Evolutionary conservation across 2,113 vertebrate species (phyloP).

Genomic region (Phaetusa simplex): DNA sequence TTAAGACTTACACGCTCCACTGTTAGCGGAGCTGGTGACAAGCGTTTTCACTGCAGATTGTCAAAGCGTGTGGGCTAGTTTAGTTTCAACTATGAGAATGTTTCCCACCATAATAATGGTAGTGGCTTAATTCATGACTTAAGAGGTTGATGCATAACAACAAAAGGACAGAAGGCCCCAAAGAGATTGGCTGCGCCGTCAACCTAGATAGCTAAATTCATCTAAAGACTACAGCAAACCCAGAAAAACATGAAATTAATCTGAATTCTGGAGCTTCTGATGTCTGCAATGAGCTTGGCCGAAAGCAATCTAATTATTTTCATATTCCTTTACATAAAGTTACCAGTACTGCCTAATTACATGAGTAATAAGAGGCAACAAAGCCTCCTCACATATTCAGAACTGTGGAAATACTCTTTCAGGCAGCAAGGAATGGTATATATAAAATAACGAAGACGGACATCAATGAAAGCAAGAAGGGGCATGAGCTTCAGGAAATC

Average conservation of each 20-base stretch:
- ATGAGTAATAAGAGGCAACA: constrained; percentile 49
- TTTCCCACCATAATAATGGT: neutral
- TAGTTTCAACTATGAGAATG: neutral
- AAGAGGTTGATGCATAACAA: neutral
- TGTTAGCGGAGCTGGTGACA: neutral
- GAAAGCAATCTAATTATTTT: constrained; percentile 39
- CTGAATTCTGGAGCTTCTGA: neutral
- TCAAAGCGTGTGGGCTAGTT: neutral
- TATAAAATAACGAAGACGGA: constrained; percentile 19
- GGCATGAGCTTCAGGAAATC: neutral
- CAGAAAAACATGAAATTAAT: neutral
- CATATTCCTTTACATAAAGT: constrained; percentile 46
- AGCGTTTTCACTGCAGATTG: neutral
- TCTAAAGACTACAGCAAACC: neutral
- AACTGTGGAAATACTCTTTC: neutral
- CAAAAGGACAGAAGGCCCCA: neutral
- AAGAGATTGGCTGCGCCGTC: neutral
- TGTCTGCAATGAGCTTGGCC: neutral
- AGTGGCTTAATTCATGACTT: neutral
- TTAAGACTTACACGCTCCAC: neutral
- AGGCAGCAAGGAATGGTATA: neutral
- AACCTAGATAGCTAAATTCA: neutral
- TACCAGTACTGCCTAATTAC: constrained; percentile 46
- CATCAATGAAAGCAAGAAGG: constrained; percentile 58
- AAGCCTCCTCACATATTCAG: constrained; percentile 10